These are phyloP conservation scores for Drosophila pectinifera DNA, from an alignment of 1,140 invertebrate species.

Conservation along the genomic window DNA sequence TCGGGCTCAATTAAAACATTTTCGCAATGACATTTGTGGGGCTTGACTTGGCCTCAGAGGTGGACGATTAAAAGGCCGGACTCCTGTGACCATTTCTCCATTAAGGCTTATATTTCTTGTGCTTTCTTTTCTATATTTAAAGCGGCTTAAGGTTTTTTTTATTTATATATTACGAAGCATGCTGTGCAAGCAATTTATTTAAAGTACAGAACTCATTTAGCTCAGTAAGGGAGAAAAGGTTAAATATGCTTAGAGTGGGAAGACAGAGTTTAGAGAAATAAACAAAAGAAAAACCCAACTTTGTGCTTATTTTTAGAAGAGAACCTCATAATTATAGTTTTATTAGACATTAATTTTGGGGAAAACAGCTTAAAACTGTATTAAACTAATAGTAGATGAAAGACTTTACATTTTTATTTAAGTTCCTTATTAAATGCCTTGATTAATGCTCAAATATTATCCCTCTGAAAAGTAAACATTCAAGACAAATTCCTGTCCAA, in stretches of 20 bases:
- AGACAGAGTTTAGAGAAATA: not conserved
- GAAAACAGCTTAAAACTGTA: too few relatives aligned
- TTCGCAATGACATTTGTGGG: constrained; percentile 53
- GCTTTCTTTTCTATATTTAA: constrained; percentile 32
- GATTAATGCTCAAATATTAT: too few relatives aligned
- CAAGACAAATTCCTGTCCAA: too few relatives aligned
- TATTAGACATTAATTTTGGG: too few relatives aligned
- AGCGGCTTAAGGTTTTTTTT: constrained; percentile 53
- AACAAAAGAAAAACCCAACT: too few relatives aligned
- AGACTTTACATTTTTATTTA: too few relatives aligned
- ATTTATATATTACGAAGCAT: constrained; percentile 17
- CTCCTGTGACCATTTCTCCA: constrained; percentile 14
- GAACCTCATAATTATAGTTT: too few relatives aligned
- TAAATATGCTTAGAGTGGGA: not conserved
- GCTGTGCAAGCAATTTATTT: constrained; percentile 46
- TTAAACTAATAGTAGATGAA: too few relatives aligned
- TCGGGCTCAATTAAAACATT: constrained; percentile 52
- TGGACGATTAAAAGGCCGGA: constrained; percentile 5
- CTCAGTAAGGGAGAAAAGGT: not conserved
- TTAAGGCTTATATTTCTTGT: constrained; percentile 14
- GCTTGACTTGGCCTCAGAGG: constrained; percentile 24
- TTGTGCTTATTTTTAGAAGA: too few relatives aligned
- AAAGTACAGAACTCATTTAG: constrained; percentile 28
- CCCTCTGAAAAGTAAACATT: too few relatives aligned
- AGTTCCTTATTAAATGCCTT: too few relatives aligned